Percentiles rank a stretch among this genome's conserved stretches.
Conservation (phyloP, 2,888 invertebrate genomes). For the Melipona beecheii region DNA sequence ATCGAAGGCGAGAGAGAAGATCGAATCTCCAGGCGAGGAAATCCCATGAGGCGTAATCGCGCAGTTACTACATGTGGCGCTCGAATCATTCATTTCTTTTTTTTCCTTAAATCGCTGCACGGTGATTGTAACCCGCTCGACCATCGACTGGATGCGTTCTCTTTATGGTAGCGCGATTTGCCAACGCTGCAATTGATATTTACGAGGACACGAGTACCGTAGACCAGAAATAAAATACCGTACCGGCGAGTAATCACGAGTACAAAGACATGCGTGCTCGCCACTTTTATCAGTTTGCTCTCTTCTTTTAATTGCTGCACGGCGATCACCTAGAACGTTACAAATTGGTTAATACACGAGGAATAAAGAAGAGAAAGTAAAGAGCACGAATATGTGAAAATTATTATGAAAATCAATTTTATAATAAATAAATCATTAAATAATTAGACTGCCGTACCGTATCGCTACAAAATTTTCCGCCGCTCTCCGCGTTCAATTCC, state of each 20-base stretch:
- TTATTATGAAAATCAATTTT: neutral
- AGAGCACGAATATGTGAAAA: neutral
- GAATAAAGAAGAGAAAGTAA: neutral
- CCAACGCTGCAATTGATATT: slow-evolving; percentile 30
- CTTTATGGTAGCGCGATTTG: slow-evolving; percentile 48
- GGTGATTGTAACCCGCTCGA: slow-evolving; percentile 51
- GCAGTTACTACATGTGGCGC: slow-evolving; percentile 20
- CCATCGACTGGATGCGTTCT: slow-evolving; percentile 53
- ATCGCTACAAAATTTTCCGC: no score
- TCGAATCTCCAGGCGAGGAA: slow-evolving; percentile 61
- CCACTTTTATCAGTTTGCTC: neutral
- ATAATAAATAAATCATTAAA: no score
- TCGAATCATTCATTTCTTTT: neutral
- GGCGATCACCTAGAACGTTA: neutral
- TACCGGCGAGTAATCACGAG: neutral
- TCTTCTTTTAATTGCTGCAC: neutral
- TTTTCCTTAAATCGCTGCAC: neutral
- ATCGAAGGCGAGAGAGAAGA: slow-evolving; percentile 55
- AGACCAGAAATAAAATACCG: slow-evolving; percentile 9
- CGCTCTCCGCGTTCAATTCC: neutral
- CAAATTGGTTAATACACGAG: neutral
- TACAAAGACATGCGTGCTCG: neutral
- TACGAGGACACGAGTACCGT: slow-evolving; percentile 29
- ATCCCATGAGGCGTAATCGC: slow-evolving; percentile 54
- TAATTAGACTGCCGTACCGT: no score